Evolutionary conservation across 2,888 invertebrate genomes (phyloP).

Genomic region (Drosophila prolongata): DNA sequence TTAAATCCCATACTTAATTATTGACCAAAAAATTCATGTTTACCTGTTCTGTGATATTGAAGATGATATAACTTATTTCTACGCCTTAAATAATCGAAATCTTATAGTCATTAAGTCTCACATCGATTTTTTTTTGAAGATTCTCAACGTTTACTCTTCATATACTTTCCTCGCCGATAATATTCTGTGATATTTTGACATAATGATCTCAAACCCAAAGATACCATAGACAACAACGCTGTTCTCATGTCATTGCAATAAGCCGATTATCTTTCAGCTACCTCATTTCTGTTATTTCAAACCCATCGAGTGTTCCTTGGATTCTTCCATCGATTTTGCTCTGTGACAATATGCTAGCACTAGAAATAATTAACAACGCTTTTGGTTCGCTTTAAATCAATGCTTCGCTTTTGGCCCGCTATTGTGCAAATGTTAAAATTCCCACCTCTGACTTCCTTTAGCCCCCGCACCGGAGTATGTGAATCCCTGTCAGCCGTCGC

Average conservation of each 20-base stretch:
- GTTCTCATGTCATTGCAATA: neutral
- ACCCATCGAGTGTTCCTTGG: neutral
- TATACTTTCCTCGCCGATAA: neutral
- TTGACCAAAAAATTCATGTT: too few species aligned
- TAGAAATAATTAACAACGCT: conserved; percentile 35
- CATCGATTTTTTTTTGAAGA: neutral
- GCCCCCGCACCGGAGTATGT: conserved; percentile 75
- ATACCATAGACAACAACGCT: conserved; percentile 12
- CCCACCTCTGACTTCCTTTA: conserved; percentile 29
- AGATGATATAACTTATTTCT: neutral
- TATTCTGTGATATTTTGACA: neutral
- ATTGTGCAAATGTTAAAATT: conserved; percentile 11
- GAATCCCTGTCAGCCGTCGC: conserved; percentile 89
- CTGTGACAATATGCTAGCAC: conserved; percentile 50
- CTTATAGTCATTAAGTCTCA: neutral
- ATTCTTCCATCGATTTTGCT: conserved; percentile 5
- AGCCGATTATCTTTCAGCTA: conserved; percentile 14
- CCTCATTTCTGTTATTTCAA: conserved; percentile 12
- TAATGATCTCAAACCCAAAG: conserved; percentile 1
- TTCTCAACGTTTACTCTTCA: neutral
- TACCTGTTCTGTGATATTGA: neutral
- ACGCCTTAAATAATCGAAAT: too few species aligned
- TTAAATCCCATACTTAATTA: too few species aligned
- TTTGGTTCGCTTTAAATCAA: conserved; percentile 30
- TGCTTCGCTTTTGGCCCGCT: conserved; percentile 45